A percentile compares a stretch with the other conserved stretches of the same genome.
Evolutionary conservation across 2,113 vertebrate genomes (phyloP).

Genomic region (Aythya baeri): DNA sequence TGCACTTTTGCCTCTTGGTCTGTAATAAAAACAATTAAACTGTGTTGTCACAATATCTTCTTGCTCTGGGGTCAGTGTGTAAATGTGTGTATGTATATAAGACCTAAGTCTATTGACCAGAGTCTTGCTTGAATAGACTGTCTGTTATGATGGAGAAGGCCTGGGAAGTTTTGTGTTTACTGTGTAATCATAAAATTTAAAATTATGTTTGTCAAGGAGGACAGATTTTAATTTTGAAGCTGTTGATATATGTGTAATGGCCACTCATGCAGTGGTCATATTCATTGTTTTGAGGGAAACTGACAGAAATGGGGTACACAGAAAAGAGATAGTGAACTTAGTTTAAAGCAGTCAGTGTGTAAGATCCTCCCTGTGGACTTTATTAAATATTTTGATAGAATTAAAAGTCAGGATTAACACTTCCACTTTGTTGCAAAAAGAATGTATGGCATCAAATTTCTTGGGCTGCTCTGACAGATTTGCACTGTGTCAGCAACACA

Average conservation of each 20-base stretch:
- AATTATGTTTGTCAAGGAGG: neutral
- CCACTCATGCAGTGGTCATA: neutral
- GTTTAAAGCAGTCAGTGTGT: neutral
- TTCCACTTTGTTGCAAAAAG: neutral
- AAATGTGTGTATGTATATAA: neutral
- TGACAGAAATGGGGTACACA: neutral
- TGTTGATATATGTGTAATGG: neutral
- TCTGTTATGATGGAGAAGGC: neutral
- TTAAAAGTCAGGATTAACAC: neutral
- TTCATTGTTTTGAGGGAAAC: neutral
- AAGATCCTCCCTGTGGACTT: neutral
- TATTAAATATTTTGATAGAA: conserved; percentile 28
- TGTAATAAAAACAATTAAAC: neutral
- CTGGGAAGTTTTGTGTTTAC: neutral
- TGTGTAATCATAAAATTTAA: neutral
- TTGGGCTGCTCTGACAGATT: neutral
- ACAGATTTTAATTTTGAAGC: neutral
- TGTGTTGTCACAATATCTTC: neutral
- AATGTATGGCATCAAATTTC: neutral
- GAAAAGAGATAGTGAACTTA: neutral
- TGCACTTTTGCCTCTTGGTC: neutral
- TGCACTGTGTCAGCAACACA: neutral
- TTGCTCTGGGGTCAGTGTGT: neutral
- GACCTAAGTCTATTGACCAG: neutral
- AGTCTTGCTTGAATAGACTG: neutral